Evolutionary conservation across 1,140 invertebrate species (phyloP), one percentile per base, ranked within the genome.

Genomic region (Radopholus similis): DNA sequence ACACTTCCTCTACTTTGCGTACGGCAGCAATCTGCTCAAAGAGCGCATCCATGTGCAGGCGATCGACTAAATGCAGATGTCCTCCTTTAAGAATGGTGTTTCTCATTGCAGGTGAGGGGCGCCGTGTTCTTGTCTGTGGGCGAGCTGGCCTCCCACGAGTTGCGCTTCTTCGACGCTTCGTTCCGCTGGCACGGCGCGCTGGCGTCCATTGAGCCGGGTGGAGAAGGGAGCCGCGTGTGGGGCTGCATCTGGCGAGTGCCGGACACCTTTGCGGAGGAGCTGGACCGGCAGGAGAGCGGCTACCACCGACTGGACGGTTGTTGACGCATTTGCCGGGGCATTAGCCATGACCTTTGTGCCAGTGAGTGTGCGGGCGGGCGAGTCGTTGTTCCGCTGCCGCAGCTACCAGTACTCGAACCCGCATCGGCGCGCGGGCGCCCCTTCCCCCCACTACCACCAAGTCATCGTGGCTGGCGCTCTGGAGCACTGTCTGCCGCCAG

Each of bases 21-120:
- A 63, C 42, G 75, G 75, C 11, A 73, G 67, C 44, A 77, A 77
- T 53, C 47, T 77, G 37, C 58, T 77, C 18, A 38, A 62, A n/a
- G 75, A 77, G 38, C 70, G 75, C 49, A 80, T 77, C 53, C 71
- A 74, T 44, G 77, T 77, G 11, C 75, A 78, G 55, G 75, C 76
- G 37, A 3, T 32, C 0, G 67, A 55, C 11, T 73, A 15, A 49
- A 28, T 59, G 1, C 15, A 28, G 11, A 62, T 73, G 70, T 64
- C 26, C 8, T 2, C 2, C 28, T 0, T n/a, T n/a, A 63, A 68
- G 8, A 66, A 4, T 66, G 23, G 6, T 18, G 0, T 11, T 70
- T 3, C 35, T 63, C n/a, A 64, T 1, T 34, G 56, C 18, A 76
- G 75, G 66, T 74, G 26, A 64, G 53, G n/a, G 77, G 59, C 34